Conservation (phyloP, 2,888 invertebrate genomes). For the Omphaloscelis lunosa region DNA sequence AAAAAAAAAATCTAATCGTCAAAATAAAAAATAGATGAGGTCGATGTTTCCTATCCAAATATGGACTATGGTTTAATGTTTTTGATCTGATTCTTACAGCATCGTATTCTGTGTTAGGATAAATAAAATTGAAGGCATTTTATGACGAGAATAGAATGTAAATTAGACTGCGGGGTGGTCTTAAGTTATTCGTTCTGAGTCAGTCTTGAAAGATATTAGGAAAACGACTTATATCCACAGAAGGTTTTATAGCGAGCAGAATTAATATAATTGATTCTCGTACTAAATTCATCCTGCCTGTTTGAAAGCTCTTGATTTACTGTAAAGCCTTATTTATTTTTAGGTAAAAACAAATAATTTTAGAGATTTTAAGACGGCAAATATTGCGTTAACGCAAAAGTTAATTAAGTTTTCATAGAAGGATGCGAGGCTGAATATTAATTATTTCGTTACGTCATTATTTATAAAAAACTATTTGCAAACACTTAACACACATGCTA, state of each 20-base stretch:
- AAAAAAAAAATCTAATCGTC: background rate
- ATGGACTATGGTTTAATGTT: background rate
- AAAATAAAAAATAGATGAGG: background rate
- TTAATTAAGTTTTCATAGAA: slow-evolving; percentile 32
- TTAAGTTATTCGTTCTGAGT: background rate
- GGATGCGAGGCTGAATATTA: slow-evolving; percentile 32
- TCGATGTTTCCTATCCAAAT: background rate
- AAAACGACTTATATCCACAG: background rate
- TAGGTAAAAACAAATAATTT: background rate
- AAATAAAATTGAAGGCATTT: background rate
- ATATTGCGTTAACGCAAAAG: slow-evolving; percentile 15
- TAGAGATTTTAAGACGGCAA: slow-evolving; percentile 9
- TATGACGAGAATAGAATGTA: background rate
- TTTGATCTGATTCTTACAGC: background rate
- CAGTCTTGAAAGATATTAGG: background rate
- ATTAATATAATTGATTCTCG: background rate
- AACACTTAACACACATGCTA: slow-evolving; percentile 12
- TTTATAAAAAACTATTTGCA: slow-evolving; percentile 21
- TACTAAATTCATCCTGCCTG: background rate
- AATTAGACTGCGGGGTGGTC: background rate
- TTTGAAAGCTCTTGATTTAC: background rate
- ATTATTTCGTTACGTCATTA: slow-evolving; percentile 34
- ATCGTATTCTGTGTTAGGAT: background rate
- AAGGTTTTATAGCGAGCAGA: background rate
- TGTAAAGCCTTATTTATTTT: background rate